A percentile compares a stretch with the other conserved stretches of the same genome.
phyloP scores from a whole-genome alignment of 2,888 invertebrate genomes.

The Aphodius granarius region DNA sequence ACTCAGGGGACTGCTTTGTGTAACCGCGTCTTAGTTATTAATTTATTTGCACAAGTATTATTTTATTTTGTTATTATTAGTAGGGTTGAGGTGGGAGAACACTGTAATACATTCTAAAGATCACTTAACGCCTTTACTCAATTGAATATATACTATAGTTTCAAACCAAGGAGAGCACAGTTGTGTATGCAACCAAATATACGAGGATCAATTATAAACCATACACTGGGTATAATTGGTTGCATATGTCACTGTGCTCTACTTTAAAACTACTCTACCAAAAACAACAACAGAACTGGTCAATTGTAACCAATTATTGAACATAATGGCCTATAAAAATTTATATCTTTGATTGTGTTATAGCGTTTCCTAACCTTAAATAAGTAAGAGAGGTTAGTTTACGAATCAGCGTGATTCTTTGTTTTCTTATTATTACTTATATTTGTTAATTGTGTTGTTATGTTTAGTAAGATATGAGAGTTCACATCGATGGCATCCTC shows the following conservation, averaged over 20 bases:
- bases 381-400: neutral
- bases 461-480: slow-evolving; percentile 6
- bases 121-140: no score
- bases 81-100: neutral
- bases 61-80: neutral
- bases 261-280: no score
- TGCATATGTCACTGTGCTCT: no score
- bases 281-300: no score
- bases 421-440: neutral
- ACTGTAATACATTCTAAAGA: neutral
- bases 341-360: neutral
- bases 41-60: slow-evolving; percentile 5
- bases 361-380: neutral
- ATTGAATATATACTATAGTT: no score
- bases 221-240: no score
- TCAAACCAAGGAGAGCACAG: no score
- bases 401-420: neutral
- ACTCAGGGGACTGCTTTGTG: neutral
- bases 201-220: no score
- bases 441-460: slow-evolving; percentile 14
- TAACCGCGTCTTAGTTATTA: neutral
- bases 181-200: no score
- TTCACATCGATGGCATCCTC: neutral
- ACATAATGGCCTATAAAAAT: no score
- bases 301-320: no score